These are phyloP conservation scores for Eulithis testata DNA, from an alignment of 2,888 invertebrate species.

Conservation along the genomic window DNA sequence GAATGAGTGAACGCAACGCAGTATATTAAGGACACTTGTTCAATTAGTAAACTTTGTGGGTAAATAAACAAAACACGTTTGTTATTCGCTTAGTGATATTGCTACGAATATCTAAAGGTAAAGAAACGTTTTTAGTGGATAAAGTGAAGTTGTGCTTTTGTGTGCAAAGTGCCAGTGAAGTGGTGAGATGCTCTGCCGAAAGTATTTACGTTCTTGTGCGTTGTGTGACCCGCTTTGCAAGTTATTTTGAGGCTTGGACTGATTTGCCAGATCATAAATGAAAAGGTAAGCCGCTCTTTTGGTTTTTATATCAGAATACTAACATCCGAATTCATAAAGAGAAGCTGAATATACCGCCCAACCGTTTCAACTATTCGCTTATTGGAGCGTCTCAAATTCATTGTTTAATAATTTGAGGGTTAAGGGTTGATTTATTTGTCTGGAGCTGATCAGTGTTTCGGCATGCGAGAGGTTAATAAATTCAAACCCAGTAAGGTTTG, in stretches of 20 bases:
- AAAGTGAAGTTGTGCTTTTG: not conserved
- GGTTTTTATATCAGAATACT: not conserved
- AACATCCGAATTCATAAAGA: not conserved
- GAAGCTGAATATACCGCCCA: too few relatives aligned
- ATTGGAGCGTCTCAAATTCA: too few relatives aligned
- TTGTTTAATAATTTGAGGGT: too few relatives aligned
- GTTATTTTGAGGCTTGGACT: constrained; percentile 24
- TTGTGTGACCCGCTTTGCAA: constrained; percentile 18
- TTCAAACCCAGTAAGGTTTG: too few relatives aligned
- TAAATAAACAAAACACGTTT: constrained; percentile 3
- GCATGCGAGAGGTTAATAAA: too few relatives aligned
- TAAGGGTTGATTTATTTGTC: not conserved
- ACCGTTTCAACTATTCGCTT: too few relatives aligned
- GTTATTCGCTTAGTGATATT: not conserved
- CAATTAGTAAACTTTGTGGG: constrained; percentile 24
- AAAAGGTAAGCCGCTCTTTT: constrained; percentile 27
- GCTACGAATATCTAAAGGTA: not conserved
- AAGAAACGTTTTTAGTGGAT: constrained; percentile 1
- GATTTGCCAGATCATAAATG: constrained; percentile 41
- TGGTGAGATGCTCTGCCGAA: constrained; percentile 23
- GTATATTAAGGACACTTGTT: constrained; percentile 29
- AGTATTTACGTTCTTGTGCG: constrained; percentile 8
- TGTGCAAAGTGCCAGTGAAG: constrained; percentile 9
- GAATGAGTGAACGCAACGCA: constrained; percentile 32
- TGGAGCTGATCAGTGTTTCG: too few relatives aligned